Evolutionary conservation across 2,888 invertebrate species (phyloP).

Genomic region (Acutogordius australiensis): DNA sequence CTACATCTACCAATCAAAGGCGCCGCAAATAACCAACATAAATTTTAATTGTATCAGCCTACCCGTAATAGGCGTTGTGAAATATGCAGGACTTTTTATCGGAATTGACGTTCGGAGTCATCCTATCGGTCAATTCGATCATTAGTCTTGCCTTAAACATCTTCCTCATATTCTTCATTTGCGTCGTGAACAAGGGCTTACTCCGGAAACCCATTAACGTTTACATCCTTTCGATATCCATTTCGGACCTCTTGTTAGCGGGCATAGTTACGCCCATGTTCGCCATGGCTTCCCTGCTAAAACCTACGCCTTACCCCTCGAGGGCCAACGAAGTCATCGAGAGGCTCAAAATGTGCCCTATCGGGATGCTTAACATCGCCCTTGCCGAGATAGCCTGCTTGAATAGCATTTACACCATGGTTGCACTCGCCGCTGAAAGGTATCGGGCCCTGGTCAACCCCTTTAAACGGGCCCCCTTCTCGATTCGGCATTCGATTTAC

Average conservation of each 20-base stretch:
- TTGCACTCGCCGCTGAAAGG: constrained; percentile 4
- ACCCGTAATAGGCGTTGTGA: no score
- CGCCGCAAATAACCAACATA: no score
- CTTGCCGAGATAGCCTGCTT: constrained; percentile 5
- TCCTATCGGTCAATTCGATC: constrained; percentile 5
- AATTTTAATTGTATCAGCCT: no score
- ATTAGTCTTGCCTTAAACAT: neutral
- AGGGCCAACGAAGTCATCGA: neutral
- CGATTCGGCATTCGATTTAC: neutral
- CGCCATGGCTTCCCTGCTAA: neutral
- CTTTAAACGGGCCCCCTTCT: constrained; percentile 4
- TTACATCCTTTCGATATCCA: constrained; percentile 8
- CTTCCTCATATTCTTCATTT: constrained; percentile 4
- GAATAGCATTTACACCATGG: constrained; percentile 10
- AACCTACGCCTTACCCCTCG: neutral
- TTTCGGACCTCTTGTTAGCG: neutral
- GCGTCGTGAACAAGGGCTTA: neutral
- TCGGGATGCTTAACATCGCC: neutral
- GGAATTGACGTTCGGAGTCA: neutral
- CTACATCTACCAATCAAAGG: no score
- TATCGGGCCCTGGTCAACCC: constrained; percentile 3
- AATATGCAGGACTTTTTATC: no score
- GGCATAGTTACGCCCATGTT: neutral
- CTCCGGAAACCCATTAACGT: constrained; percentile 7
- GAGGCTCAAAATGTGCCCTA: neutral